phyloP scores from a whole-genome alignment of 2,113 vertebrate species.

The Bettongia penicillata region DNA sequence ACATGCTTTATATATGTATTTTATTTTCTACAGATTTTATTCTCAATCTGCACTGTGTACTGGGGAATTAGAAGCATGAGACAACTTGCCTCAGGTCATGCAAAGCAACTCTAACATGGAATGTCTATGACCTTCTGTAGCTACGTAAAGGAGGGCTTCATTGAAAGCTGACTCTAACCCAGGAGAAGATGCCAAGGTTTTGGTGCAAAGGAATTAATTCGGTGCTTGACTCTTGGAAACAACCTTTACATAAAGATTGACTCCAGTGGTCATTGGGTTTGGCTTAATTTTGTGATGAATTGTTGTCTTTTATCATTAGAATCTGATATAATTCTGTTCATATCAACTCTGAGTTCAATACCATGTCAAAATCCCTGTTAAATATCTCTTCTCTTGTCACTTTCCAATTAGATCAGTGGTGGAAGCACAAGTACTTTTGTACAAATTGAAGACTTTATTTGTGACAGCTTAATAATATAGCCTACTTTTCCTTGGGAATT shows the following conservation, averaged over 20 bases:
- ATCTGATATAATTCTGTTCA: not conserved
- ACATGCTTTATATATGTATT: constrained; percentile 57
- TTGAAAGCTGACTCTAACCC: not conserved
- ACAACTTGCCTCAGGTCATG: constrained; percentile 28
- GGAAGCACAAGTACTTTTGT: not conserved
- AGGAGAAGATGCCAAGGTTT: not conserved
- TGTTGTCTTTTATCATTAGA: constrained; percentile 53
- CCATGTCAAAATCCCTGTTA: not conserved
- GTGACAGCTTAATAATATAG: not conserved
- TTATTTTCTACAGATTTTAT: constrained; percentile 86
- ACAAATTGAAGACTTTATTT: not conserved
- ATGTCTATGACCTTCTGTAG: not conserved
- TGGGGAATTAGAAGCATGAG: constrained; percentile 86
- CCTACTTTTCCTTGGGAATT: not conserved
- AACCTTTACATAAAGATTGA: not conserved
- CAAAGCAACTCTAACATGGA: constrained; percentile 19
- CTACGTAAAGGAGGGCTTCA: not conserved
- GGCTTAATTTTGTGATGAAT: constrained; percentile 45
- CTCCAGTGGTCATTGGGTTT: constrained; percentile 8
- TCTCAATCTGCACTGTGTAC: constrained; percentile 88
- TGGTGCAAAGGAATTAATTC: not conserved
- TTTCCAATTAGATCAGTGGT: constrained; percentile 15
- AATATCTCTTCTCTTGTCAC: constrained; percentile 19
- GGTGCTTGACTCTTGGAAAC: not conserved
- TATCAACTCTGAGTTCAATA: not conserved